These are phyloP conservation scores for Zaprionus camerounensis DNA, from an alignment of 1,140 invertebrate genomes.

Conservation along the genomic window DNA sequence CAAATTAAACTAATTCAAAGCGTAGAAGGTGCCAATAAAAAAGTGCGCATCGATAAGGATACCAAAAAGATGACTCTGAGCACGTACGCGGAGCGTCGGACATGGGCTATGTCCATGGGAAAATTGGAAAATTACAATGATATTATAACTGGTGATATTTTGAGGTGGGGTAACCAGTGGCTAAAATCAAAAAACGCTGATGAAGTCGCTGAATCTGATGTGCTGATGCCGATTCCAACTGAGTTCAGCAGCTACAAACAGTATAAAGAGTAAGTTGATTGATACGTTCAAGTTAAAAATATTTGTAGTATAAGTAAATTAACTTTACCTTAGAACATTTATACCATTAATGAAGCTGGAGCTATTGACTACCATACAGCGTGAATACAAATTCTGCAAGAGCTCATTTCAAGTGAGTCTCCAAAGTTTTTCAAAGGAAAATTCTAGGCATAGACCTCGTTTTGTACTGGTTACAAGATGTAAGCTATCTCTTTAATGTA, in stretches of 20 bases:
- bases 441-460: slow-evolving; percentile 23
- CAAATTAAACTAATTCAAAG: slow-evolving; percentile 41
- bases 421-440: slow-evolving; percentile 5
- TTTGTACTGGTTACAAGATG: slow-evolving; percentile 53
- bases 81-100: slow-evolving; percentile 46
- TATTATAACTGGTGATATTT: slow-evolving; percentile 55
- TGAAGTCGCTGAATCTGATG: slow-evolving; percentile 47
- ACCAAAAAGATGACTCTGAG: slow-evolving; percentile 45
- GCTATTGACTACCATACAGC: slow-evolving; percentile 60
- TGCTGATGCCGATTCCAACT: slow-evolving; percentile 58
- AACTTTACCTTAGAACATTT: slow-evolving; percentile 49
- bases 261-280: slow-evolving; percentile 61
- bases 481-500: slow-evolving; percentile 12
- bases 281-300: not conserved
- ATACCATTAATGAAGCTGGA: slow-evolving; percentile 75
- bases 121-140: slow-evolving; percentile 47
- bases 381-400: slow-evolving; percentile 41
- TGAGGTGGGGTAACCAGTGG: slow-evolving; percentile 72
- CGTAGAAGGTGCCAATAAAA: slow-evolving; percentile 6
- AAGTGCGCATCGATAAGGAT: slow-evolving; percentile 40
- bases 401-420: slow-evolving; percentile 35
- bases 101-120: slow-evolving; percentile 23
- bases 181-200: slow-evolving; percentile 48
- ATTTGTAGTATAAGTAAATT: not conserved
- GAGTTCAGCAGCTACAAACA: slow-evolving; percentile 62